Base-by-base conservation (phyloP, 2,888 invertebrate genomes). In the Philopedon plagiatum region DNA sequence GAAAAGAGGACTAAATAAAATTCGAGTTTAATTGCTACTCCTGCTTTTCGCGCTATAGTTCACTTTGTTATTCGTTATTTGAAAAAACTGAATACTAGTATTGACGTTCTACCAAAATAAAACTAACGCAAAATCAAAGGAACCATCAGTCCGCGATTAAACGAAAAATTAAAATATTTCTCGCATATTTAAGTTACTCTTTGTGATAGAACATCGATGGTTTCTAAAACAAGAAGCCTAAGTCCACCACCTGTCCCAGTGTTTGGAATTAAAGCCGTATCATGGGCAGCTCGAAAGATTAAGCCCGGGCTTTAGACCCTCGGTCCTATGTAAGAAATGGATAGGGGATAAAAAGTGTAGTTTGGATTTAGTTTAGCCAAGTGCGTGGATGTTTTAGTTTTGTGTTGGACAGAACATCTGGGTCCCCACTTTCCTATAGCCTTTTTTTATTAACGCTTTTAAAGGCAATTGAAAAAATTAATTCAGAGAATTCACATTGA, bases 191-290 rank as follows among this genome's bases (percentile, higher is more conserved):
- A 58, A 41, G 9, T 13, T 21, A 1, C 37, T 67, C 57, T 60
- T 2, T n/a, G 29, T 13, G 41, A 41, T 64, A 68, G n/a, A 37
- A 67, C 58, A 39, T 73, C 73, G 73, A 73, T 62, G 64, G 32
- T 46, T 26, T 65, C 69, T 70, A 73, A 73, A 73, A 73, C 73
- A 57, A 61, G 65, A 54, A 69, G 73, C 56, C 62, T 44, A 32
- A 51, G 56, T 64, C 67, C 74, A 74, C 75, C 75, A 75, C 75
- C 75, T 75, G 75, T 74, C 73, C 72, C 74, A 74, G 13, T 75
- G 74, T 75, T 75, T 75, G 74, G 74, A 69, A 75, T 74, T 75
- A 71, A 46, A 56, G 65, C 68, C 75, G 71, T 75, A 75, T 75
- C 75, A 75, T 75, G 73, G 73, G 73, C 73, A 73, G 61, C 73